A percentile compares a stretch with the other conserved stretches of the same genome.
These are phyloP conservation scores for Eurytoma adleriae DNA, from an alignment of 2,888 invertebrate species.

Conservation along the genomic window DNA sequence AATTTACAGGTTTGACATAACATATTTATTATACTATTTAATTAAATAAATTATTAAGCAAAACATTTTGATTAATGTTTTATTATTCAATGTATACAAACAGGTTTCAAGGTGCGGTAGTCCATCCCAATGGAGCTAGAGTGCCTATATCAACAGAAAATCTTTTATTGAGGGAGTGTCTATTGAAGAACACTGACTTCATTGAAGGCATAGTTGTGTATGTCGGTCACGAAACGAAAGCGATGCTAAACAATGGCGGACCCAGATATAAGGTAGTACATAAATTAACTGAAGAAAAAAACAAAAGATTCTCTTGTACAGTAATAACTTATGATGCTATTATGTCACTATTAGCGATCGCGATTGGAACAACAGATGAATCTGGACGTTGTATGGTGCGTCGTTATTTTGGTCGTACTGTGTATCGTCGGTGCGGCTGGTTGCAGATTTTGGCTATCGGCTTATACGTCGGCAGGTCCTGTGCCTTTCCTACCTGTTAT, in stretches of 20 bases:
- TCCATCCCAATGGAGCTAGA: conserved; percentile 86
- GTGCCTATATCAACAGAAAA: conserved; percentile 93
- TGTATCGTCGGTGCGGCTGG: conserved; percentile 95
- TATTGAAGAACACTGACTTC: conserved; percentile 96
- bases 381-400: conserved; percentile 97
- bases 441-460: conserved; percentile 90
- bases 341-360: conserved; percentile 82
- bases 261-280: conserved; percentile 80
- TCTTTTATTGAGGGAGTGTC: conserved; percentile 93
- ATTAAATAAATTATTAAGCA: neutral
- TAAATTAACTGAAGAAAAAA: neutral
- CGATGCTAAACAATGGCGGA: conserved; percentile 97
- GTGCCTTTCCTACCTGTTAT: conserved; percentile 84
- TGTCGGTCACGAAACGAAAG: conserved; percentile 97
- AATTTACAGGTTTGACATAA: conserved; percentile 83
- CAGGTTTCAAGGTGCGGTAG: conserved; percentile 90
- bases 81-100: neutral
- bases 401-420: conserved; percentile 90
- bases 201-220: conserved; percentile 98
- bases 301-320: neutral
- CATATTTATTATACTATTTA: neutral
- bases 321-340: too few relatives aligned
- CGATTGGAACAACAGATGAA: conserved; percentile 96
- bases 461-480: conserved; percentile 76
- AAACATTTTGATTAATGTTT: neutral